These are phyloP conservation scores for Coluber constrictor DNA, from an alignment of 2,797 vertebrate species.

Conservation along the genomic window DNA sequence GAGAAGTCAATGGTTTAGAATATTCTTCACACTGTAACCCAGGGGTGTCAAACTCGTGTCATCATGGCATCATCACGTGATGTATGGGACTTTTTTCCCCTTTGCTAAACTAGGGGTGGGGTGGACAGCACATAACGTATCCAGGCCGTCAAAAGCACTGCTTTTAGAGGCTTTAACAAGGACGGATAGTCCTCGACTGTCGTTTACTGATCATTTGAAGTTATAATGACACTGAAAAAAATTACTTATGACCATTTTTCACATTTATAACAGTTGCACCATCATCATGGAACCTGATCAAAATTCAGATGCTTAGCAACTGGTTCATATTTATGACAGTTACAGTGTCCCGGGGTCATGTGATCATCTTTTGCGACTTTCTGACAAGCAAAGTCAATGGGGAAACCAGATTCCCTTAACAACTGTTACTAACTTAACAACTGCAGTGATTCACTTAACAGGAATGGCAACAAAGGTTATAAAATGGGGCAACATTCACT, in stretches of 20 bases:
- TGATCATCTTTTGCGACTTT: neutral
- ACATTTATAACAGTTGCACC: neutral
- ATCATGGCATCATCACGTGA: fast-evolving
- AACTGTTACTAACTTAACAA: neutral
- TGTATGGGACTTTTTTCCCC: too few species aligned
- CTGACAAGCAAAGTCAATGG: neutral
- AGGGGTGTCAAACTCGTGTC: too few species aligned
- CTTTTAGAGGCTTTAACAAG: conserved; percentile 37
- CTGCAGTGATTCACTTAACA: neutral
- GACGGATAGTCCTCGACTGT: neutral
- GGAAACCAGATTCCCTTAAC: neutral
- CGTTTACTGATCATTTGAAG: neutral
- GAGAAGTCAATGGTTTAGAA: conserved; percentile 21
- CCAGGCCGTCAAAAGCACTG: conserved; percentile 19
- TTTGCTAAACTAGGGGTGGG: too few species aligned
- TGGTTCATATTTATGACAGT: neutral
- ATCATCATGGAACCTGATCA: neutral
- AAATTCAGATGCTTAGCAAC: neutral
- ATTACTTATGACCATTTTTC: neutral
- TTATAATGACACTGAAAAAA: neutral
- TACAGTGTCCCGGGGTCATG: neutral
- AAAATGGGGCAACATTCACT: neutral
- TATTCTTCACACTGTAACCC: conserved; percentile 5
- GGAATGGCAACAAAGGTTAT: neutral
- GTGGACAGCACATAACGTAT: fast-evolving